Evolutionary conservation across 2,888 invertebrate species (phyloP), one percentile per base, ranked within the genome.

Genomic region (Aricia artaxerxes): DNA sequence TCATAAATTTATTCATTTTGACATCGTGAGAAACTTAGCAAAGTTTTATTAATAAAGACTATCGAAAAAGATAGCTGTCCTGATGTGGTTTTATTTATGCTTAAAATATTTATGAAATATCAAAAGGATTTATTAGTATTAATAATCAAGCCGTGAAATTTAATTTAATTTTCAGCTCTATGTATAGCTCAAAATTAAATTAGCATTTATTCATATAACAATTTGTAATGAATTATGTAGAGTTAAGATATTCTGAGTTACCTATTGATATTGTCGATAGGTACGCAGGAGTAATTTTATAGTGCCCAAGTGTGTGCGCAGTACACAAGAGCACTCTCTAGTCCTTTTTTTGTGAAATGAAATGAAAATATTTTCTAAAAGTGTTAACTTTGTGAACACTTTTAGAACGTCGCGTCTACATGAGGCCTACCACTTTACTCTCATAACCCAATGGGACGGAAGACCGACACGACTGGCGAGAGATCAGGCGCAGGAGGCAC

Each of bases 1-100:
- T 76, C 76, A 75, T 75, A 44, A 75, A 75, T 49, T 49, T 76
- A 76, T 76, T 76, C 76, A 57, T 76, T 57, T 49, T 76, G 57
- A 57, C 57, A 76, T 35, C 57, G 76, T 76, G 76, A 53, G 76
- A 76, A 75, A 75, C 75, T 75, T 49, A 13, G 13, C 75, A 24
- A 49, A 40, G 35, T 38, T 73, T 49, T 13, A 24, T 53, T 49
- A 24, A 49, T 75, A 75, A 49, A 69, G 4, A 13, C 35, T 69
- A 35, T 13, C 35, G 5, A 69, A 69, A 69, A 38, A 31, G 64
- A 69, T 31, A 61, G 3, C 11, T 24, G 64, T 31, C 31, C 16
- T 61, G 9, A 11, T 64, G 24, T 64, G 9, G 31, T 64, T 31
- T 64, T 69, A 69, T 69, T 13, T 69, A 69, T 69, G 35, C 35